Base-by-base conservation (phyloP, 1,140 invertebrate genomes). In the Calliopsis andreniformis region DNA sequence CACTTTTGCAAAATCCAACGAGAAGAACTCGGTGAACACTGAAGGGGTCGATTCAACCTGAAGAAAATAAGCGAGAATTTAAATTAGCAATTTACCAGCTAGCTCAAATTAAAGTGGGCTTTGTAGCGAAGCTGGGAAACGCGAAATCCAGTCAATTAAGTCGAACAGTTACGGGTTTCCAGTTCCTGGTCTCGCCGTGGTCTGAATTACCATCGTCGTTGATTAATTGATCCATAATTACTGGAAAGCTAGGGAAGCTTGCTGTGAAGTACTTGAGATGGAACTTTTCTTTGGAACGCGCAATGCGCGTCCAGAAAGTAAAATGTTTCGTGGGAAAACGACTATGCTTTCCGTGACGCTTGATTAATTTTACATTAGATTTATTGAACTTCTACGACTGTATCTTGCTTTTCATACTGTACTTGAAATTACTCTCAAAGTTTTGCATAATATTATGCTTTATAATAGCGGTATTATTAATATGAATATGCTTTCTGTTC, bases 191-290 rank as follows among this genome's bases (percentile, higher is more conserved):
- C 39, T 30, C 35, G 20, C 32, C 4, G 35, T 10, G 7, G n/a
- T 20, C 35, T 6, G 18, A 4, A 64, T 56, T 58, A 10, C 23
- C 35, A n/a, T 14, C 28, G 25, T 67, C 53, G 64, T 53, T 67
- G 64, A 69, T 69, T 58, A 58, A 69, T 68, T 32, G 51, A 58
- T 58, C 35, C 35, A 68, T 47, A 56, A 58, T 58, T 69, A 58
- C 16, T 32, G 6, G 20, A 6, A 5, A 25, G 18, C 32, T 16
- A 6, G 35, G 3, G 4, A 10, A 10, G 35, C 6, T 64, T 43
- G 16, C 28, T 2, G 47, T 23, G 63, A 66, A 35, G 32, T 7
- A 5, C 25, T 28, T 0, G 1, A 12, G 16, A n/a, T 23, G n/a
- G 25, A 20, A 12, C 43, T 63, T 30, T 63, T 47, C 18, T 39